Base-by-base conservation (phyloP, 2,113 vertebrate species). In the Petrocephalus microphthalmus region DNA sequence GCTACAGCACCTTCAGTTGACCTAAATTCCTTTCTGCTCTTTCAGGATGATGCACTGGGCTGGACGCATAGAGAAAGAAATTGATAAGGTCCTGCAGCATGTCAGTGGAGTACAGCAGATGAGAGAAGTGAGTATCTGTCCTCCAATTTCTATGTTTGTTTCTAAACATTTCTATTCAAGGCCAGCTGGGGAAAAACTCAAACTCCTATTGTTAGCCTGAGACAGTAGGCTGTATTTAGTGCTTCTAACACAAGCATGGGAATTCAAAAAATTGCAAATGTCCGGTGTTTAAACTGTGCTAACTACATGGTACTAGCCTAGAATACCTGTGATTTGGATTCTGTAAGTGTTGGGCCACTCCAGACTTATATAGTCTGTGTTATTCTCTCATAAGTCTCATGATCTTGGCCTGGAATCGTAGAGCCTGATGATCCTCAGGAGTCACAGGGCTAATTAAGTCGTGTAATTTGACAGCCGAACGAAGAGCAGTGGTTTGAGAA, bases 1-100 rank as follows among this genome's bases (percentile, higher is more conserved):
- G 10, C 22, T 37, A 3, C 49, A 25, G 83, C 78, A 52, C 20
- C 25, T 56, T 53, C 29, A 11, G 13, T 54, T 85, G 84, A 85
- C 25, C n/a, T 20, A 37, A 6, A 17, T 87, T 37, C 54, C 85
- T 85, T 49, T 87, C 25, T 83, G 15, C 78, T 89, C 90, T 90
- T 90, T 33, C 94, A 96, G 96, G 89, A 96, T 96, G 95, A 96
- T 94, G 71, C 95, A 96, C 93, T 96, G 96, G 96, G 96, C 96
- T 0, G 94, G 94, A 51, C 95, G 95, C 78, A 96, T 96, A n/a
- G 96, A 96, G 92, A 96, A 96, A 91, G 96, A 96, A 90, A 93
- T 96, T 92, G 95, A 96, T 78, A 95, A 95, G 91, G 95, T 96
- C 84, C 94, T 96, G 64, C 95, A 94, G 87, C 95, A 95, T 81